Evolutionary conservation across 2,113 vertebrate genomes (phyloP).

Genomic region (Sphyrna mokarran): DNA sequence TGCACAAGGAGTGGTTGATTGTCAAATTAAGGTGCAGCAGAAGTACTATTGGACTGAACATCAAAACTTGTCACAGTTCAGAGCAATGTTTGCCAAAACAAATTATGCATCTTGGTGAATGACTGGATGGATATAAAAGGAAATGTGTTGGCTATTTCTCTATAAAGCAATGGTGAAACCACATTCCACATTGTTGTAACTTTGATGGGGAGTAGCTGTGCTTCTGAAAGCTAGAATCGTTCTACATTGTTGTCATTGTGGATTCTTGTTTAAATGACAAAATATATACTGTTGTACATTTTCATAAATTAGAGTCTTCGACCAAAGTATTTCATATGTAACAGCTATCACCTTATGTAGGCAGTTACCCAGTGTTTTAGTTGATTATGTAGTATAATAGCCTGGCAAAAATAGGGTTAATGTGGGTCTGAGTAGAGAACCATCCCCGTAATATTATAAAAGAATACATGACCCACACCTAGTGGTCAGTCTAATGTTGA

Average conservation of each 20-base stretch:
- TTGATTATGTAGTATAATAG: background rate
- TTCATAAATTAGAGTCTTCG: background rate
- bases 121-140: background rate
- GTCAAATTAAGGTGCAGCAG: background rate
- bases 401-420: too few species aligned
- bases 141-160: background rate
- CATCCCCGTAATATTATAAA: too few species aligned
- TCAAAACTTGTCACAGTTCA: background rate
- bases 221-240: background rate
- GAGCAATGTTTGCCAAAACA: background rate
- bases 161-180: background rate
- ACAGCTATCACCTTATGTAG: background rate
- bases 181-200: background rate
- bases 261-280: background rate
- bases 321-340: background rate
- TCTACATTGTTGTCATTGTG: background rate
- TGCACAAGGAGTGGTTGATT: background rate
- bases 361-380: background rate
- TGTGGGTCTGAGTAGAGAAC: too few species aligned
- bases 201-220: background rate
- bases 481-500: too few species aligned
- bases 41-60: background rate
- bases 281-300: background rate
- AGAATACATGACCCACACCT: too few species aligned
- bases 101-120: background rate